Conservation (phyloP, 2,888 invertebrate genomes). For the Busseola fusca region DNA sequence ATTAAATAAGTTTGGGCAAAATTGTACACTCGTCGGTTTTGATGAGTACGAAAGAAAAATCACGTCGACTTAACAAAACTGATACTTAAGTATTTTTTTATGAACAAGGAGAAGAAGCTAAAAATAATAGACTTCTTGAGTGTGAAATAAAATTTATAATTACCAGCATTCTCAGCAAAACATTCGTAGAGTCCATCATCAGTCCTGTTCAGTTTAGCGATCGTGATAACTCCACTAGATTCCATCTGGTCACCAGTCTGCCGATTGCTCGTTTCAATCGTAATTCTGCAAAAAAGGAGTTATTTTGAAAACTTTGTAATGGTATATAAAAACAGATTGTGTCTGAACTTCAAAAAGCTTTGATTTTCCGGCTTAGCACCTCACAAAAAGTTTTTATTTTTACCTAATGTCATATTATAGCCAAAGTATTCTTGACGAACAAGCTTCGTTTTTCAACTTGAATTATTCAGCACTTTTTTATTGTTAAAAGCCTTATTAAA, state of each 20-base stretch:
- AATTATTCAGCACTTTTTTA: background rate
- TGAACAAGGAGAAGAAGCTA: background rate
- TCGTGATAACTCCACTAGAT: slow-evolving; percentile 91
- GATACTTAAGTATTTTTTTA: too few relatives aligned
- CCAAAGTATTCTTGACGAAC: slow-evolving; percentile 2
- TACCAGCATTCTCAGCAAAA: slow-evolving; percentile 93
- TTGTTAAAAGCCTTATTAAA: background rate
- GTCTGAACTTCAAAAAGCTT: slow-evolving; percentile 30
- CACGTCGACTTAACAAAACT: background rate
- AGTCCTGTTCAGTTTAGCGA: slow-evolving; percentile 90
- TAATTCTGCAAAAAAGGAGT: slow-evolving; percentile 83
- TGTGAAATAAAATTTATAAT: background rate
- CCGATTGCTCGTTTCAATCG: slow-evolving; percentile 88
- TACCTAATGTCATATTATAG: background rate
- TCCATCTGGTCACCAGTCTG: slow-evolving; percentile 85
- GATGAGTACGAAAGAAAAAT: background rate
- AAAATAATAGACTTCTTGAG: background rate
- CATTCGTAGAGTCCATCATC: slow-evolving; percentile 97
- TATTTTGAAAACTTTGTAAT: slow-evolving; percentile 17
- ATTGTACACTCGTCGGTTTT: background rate
- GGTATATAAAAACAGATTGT: slow-evolving; percentile 35
- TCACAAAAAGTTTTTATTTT: slow-evolving; percentile 13
- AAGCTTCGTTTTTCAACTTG: background rate
- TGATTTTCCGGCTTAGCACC: slow-evolving; percentile 21
- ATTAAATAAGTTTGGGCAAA: too few relatives aligned